Conservation (phyloP, 2,797 vertebrate genomes). For the Vultur gryphus region DNA sequence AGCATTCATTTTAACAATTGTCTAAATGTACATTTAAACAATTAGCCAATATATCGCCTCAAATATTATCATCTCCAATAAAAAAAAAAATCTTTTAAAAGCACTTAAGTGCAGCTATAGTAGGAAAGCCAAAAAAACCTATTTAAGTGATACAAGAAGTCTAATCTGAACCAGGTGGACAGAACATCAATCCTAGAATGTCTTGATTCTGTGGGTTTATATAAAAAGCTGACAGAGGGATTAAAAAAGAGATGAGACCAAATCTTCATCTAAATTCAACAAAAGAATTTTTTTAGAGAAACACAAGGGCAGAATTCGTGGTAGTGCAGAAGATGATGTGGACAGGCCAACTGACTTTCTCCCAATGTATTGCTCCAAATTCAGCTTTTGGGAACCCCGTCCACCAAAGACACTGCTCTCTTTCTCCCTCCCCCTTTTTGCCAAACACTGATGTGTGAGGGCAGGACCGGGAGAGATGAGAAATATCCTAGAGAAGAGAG, state of each 20-base stretch:
- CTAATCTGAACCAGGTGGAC: background rate
- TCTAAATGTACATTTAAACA: constrained; percentile 58
- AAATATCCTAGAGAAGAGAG: accelerated
- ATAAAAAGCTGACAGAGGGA: background rate
- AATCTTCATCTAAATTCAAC: background rate
- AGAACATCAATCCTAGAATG: background rate
- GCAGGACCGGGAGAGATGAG: background rate
- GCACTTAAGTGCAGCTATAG: background rate
- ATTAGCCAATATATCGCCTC: constrained; percentile 33
- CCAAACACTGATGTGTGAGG: background rate
- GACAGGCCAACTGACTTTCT: background rate
- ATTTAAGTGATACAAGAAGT: background rate
- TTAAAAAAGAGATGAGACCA: background rate
- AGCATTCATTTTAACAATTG: constrained; percentile 51
- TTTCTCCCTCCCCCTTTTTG: background rate
- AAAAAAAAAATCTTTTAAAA: background rate
- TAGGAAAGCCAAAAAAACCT: background rate
- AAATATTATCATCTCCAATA: constrained; percentile 1
- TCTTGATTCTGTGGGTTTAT: background rate
- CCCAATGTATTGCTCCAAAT: background rate
- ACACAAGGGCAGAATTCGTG: background rate
- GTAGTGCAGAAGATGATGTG: background rate
- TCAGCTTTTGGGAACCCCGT: background rate
- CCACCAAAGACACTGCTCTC: background rate
- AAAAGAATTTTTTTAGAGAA: background rate